phyloP scores from a whole-genome alignment of 2,113 vertebrate genomes.

The Brachionichthys hirsutus region DNA sequence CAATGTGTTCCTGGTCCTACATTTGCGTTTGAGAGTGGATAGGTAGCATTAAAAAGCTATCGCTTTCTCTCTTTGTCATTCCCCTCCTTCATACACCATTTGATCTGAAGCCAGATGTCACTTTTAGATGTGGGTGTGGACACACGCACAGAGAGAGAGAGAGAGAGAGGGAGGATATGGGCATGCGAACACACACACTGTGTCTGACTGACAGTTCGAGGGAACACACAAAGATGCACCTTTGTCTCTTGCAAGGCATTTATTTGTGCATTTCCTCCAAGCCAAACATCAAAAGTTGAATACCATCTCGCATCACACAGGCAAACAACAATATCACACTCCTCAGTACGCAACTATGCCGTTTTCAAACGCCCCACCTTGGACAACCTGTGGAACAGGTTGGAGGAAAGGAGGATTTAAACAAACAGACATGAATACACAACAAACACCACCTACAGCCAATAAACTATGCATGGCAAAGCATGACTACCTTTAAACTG shows the following conservation, averaged over 20 bases:
- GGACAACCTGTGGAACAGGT: constrained; percentile 67
- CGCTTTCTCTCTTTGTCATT: constrained; percentile 72
- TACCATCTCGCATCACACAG: constrained; percentile 55
- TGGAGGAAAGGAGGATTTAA: constrained; percentile 54
- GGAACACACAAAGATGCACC: constrained; percentile 41
- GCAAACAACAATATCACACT: constrained; percentile 65
- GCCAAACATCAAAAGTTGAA: constrained; percentile 66
- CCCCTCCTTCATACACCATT: constrained; percentile 72
- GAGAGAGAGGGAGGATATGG: too few relatives aligned
- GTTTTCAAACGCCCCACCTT: constrained; percentile 52
- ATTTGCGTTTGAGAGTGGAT: constrained; percentile 73
- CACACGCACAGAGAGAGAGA: constrained; percentile 28
- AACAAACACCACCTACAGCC: constrained; percentile 64
- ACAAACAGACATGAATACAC: constrained; percentile 66
- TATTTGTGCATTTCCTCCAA: constrained; percentile 62
- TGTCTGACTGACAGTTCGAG: constrained; percentile 63
- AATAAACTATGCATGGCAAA: constrained; percentile 70
- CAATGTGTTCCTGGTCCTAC: constrained; percentile 66
- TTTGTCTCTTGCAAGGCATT: constrained; percentile 60
- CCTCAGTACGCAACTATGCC: constrained; percentile 45
- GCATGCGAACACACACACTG: constrained; percentile 20
- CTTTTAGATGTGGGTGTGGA: constrained; percentile 62
- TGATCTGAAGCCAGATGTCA: constrained; percentile 74
- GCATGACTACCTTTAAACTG: constrained; percentile 50
- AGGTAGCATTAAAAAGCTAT: constrained; percentile 74